Conservation (phyloP, 2,797 vertebrate genomes). For the Psittacula derbiana region DNA sequence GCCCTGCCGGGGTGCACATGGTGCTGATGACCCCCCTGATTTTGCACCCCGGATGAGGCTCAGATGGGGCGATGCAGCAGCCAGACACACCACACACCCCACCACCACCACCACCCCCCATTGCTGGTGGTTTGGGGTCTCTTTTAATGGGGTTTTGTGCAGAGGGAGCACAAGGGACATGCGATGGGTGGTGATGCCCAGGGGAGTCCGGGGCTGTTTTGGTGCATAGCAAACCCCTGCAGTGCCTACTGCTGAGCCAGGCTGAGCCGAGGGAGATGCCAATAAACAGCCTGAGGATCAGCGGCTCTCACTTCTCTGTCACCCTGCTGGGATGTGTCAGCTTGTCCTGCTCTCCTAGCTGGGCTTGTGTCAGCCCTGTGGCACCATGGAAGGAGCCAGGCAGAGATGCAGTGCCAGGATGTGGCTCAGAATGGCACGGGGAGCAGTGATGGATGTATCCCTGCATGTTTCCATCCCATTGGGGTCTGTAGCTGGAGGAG, state of each 20-base stretch:
- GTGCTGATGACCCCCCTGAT: neutral
- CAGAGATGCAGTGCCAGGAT: neutral
- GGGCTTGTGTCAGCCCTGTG: neutral
- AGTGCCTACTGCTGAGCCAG: conserved; percentile 40
- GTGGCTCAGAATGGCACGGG: neutral
- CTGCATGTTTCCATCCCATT: rapidly evolving
- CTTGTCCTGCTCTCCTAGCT: neutral
- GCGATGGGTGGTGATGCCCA: rapidly evolving
- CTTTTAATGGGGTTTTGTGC: neutral
- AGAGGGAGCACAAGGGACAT: neutral
- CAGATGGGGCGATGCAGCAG: rapidly evolving
- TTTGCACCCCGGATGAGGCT: neutral
- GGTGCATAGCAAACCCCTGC: neutral
- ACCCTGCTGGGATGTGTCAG: neutral
- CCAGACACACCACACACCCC: too few relatives aligned
- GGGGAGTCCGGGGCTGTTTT: rapidly evolving
- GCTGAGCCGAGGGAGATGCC: neutral
- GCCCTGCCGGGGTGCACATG: rapidly evolving
- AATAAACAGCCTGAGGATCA: conserved; percentile 49
- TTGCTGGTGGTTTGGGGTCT: neutral
- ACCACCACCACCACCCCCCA: neutral
- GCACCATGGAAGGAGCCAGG: neutral
- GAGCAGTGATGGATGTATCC: rapidly evolving
- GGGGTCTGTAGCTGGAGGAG: neutral
- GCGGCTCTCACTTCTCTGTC: neutral